Evolutionary conservation across 2,113 vertebrate species (phyloP), one percentile per base, ranked within the genome.

Genomic region (Excalfactoria chinensis): DNA sequence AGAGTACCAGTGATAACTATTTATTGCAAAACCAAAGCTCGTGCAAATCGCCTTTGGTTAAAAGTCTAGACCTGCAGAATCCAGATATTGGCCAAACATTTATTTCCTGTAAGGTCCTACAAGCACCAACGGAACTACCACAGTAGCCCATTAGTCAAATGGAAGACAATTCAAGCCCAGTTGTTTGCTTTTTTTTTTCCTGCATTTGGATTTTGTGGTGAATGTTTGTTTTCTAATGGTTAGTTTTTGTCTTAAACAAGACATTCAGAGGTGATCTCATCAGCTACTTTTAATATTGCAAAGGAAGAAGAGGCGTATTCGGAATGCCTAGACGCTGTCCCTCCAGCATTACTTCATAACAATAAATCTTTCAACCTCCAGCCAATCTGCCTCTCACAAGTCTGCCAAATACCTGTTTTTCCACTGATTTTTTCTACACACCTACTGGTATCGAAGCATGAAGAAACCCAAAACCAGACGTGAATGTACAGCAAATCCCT

Each of bases 291-390:
- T 49, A 86, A 73, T 35, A 73, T 17, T 55, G 49, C 66, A 93
- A 28, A 35, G 32, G n/a, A 22, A 35, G 58, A 69, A 4, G 35
- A 7, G 48, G 70, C 0, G 1, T 89, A 68, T 23, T 6, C 83
- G 28, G 87, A 91, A 75, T 32, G 81, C 55, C 44, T 30, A 9
- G 0, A 69, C 0, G 0, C 70, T 7, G 8, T 41, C 63, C n/a
- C 67, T 82, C 53, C 26, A 81, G 59, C 48, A 44, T 75, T 90
- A 66, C 77, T 82, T 79, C 53, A 1, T 17, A 89, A 56, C 73
- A 88, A 62, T 66, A 93, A 86, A 87, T 83, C 77, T 90, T 84
- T 84, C 96, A 87, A 37, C 30, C 32, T 88, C 40, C 18, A 90
- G 66, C 30, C n/a, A 49, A 58, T 84, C 37, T 72, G 67, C 59